Base-by-base conservation (phyloP, 1,140 invertebrate species). In the Dysdera silvatica region DNA sequence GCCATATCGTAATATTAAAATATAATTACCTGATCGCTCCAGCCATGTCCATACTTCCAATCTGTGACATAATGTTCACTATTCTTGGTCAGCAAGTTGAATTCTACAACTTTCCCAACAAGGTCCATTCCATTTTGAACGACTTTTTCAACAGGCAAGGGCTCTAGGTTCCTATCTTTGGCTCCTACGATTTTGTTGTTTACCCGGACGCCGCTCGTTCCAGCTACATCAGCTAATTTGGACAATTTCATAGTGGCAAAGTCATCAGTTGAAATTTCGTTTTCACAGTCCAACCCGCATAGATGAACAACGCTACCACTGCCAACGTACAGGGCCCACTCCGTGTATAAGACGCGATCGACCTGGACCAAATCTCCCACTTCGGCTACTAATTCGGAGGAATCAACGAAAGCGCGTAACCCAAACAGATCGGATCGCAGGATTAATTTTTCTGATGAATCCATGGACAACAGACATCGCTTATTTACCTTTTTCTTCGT, bases 21-120 rank as follows among this genome's bases (percentile, higher is more conserved):
- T n/a, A n/a, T n/a, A n/a, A n/a, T 55, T 63, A 74, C 72, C 72
- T 74, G 72, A 64, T 74, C 71, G 65, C 73, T 74, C 71, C 71
- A 73, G 12, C 68, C 67, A 16, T 49, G 43, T 4, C 72, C 73
- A 65, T 73, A 74, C 51, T 69, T 70, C 70, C 72, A 74, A 40
- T 73, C 67, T 2, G 72, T 74, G 10, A 72, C 71, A 57, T 70
- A 74, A 64, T 73, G 72, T 69, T 74, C 73, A 52, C 67, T 67
- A 55, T 74, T 74, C 48, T 66, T 69, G 3, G 69, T 70, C 32
- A 74, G 56, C 31, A 72, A 64, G 66, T 73, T 73, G 63, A 70
- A 73, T 5, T 61, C 57, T 4, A 74, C 70, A n/a, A 65, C 66
- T 26, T 67, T 49, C 12, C 69, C 67, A 8, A 72, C 51, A 23